Evolutionary conservation across 30 jellyfish, hydroid and myxozoan species (phyloP), one percentile per base, ranked within the genome.

Genomic region (Aurelia coerulea): DNA sequence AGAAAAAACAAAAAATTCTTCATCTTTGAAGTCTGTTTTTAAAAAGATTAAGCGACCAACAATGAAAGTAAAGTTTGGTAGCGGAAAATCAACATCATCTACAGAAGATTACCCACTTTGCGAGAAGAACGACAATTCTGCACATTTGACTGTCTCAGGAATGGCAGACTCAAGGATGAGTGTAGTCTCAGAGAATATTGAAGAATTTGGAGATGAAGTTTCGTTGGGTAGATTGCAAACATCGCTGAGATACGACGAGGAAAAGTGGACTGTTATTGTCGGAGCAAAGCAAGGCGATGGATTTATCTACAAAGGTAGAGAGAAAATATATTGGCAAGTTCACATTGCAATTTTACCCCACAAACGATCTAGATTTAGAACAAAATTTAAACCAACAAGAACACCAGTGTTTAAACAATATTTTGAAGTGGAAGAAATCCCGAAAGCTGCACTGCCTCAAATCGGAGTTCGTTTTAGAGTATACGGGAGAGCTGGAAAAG

Each of bases 331-430:
- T 71, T 95, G 99, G 99, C 99, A 95, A 77, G 97, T 82, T 1
- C 97, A 86, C 64, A 65, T 86, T 12, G 80, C 97, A 4, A 50
- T 95, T 15, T 73, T 95, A 41, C 99, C 99, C 9, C 93, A 90
- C 74, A 95, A 95, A 62, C 90, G 81, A 80, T 93, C 90, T 56
- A 75, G 92, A 64, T 95, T 84, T 65, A 89, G 87, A 70, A 88
- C 99, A 15, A 85, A 84, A 50, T 95, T 80, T 79, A 95, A 90
- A 62, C 80, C 96, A 41, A 64, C 97, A 35, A 84, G 97, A 32
- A 95, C 99, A 10, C 99, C 99, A n/a, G 76, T 95, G 7, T 95
- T 95, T 74, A 95, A 89, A 34, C 97, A 95, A 54, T 68, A 64
- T n/a, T 95, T 82, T 73, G 92, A 76, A 51, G 87, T 90, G n/a